Conservation (phyloP, 2,113 vertebrate species). For the Chlorodrepanis virens region DNA sequence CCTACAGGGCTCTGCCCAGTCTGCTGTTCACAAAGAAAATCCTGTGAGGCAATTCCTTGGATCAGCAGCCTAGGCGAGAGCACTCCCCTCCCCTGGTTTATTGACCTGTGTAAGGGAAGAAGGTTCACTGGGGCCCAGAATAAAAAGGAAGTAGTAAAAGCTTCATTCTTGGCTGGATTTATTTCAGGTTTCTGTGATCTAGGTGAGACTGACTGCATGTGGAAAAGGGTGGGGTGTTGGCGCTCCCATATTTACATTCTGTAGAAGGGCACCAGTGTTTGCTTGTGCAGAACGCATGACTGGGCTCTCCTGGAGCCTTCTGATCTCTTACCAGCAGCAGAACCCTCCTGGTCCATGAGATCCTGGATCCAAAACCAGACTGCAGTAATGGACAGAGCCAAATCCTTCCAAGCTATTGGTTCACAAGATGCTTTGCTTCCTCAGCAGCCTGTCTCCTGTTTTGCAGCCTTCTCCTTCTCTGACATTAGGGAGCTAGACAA, state of each 20-base stretch:
- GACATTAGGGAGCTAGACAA: background rate
- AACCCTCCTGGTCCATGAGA: background rate
- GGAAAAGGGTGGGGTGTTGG: conserved; percentile 31
- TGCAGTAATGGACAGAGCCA: background rate
- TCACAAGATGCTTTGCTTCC: background rate
- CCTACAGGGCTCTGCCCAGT: background rate
- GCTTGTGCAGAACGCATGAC: background rate
- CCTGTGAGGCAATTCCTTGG: background rate
- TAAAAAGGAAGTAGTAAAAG: background rate
- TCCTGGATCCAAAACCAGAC: background rate
- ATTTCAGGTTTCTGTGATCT: background rate
- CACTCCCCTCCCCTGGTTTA: background rate
- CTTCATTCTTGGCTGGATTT: background rate
- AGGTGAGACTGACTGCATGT: conserved; percentile 4
- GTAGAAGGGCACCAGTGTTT: conserved; percentile 22
- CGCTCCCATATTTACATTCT: conserved; percentile 53
- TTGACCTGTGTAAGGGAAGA: background rate
- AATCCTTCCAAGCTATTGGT: background rate
- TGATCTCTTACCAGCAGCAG: background rate
- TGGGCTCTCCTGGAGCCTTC: background rate
- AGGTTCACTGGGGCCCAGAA: background rate
- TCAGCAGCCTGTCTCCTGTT: background rate
- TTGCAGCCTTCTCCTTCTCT: background rate
- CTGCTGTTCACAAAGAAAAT: background rate
- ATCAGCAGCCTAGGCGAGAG: background rate